Evolutionary conservation across 2,797 vertebrate genomes (phyloP).

Genomic region (Arremon brunneinucha): DNA sequence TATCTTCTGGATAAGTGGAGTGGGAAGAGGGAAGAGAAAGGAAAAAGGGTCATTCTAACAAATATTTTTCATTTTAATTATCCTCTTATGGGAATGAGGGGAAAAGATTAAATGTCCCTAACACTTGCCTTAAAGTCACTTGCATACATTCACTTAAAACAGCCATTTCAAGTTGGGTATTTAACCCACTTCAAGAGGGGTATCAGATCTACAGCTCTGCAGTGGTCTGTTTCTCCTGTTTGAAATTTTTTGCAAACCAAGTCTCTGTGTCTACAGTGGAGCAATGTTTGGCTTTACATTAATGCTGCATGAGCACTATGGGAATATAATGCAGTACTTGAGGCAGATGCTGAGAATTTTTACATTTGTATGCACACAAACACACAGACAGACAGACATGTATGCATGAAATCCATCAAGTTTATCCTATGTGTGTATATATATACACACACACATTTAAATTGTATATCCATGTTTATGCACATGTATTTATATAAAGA

Average conservation of each 20-base stretch:
- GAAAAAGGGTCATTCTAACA: neutral
- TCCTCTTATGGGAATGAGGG: neutral
- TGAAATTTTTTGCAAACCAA: neutral
- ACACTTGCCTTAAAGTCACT: neutral
- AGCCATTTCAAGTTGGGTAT: neutral
- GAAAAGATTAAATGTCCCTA: neutral
- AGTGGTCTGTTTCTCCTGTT: neutral
- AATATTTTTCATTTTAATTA: neutral
- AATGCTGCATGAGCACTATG: slow-evolving; percentile 31
- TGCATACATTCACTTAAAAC: neutral
- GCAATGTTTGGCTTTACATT: neutral
- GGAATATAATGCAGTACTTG: slow-evolving; percentile 36
- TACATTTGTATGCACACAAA: neutral
- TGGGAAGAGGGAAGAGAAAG: neutral
- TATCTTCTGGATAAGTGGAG: neutral
- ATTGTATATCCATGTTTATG: neutral
- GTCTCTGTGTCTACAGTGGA: neutral
- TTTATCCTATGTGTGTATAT: neutral
- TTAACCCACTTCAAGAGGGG: neutral
- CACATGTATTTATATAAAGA: neutral
- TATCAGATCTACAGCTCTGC: neutral
- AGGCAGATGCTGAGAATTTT: neutral
- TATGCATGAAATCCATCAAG: neutral
- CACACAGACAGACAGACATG: neutral
- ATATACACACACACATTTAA: rapidly evolving